Conservation (phyloP, 92 coral and sea anemone genomes). For the Diadumene lineata region DNA sequence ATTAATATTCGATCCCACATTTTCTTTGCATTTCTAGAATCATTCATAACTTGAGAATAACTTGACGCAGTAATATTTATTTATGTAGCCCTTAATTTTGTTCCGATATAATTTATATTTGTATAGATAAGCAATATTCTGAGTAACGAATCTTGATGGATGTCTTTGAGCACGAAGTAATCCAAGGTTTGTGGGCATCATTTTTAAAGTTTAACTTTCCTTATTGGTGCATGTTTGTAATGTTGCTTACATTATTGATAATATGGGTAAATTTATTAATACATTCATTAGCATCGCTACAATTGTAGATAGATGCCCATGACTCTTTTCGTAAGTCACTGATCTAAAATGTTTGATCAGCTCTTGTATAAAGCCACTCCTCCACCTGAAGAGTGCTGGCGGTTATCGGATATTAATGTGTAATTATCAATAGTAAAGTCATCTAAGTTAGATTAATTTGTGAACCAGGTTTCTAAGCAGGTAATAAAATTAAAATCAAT, state of each 20-base stretch:
- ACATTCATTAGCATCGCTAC: background rate
- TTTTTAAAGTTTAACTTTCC: conserved; percentile 33
- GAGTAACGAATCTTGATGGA: conserved; percentile 32
- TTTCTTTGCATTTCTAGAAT: too few species aligned
- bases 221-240: conserved; percentile 47
- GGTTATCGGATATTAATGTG: conserved; percentile 25
- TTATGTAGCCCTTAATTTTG: too few species aligned
- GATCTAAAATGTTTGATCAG: conserved; percentile 10
- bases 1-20: too few species aligned
- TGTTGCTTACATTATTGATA: conserved; percentile 44
- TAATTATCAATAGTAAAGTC: conserved; percentile 27
- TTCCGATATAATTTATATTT: too few species aligned
- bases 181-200: conserved; percentile 41
- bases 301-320: background rate
- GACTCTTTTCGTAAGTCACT: conserved; percentile 5
- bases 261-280: background rate
- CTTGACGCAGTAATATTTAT: too few species aligned
- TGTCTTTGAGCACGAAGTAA: conserved; percentile 29
- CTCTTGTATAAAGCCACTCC: conserved; percentile 28
- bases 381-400: conserved; percentile 33
- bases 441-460: conserved; percentile 11
- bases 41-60: too few species aligned
- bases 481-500: conserved; percentile 35
- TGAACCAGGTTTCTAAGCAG: conserved; percentile 43
- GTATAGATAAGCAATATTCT: too few species aligned